A percentile compares a stretch with the other conserved stretches of the same genome.
phyloP scores from a whole-genome alignment of 2,113 vertebrate species.

The Burhinus bistriatus region DNA sequence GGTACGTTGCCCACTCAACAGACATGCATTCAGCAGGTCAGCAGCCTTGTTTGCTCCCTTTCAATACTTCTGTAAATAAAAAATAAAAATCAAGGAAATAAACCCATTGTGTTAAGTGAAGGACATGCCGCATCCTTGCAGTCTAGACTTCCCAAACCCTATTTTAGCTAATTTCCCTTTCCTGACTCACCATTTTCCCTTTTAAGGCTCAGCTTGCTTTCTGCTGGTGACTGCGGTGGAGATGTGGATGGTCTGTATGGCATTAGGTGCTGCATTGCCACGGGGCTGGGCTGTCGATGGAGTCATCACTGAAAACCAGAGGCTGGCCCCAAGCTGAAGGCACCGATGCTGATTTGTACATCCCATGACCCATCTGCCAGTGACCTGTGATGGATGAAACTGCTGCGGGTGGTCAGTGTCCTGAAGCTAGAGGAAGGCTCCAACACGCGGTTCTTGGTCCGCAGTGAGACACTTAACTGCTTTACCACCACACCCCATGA shows the following conservation, averaged over 20 bases:
- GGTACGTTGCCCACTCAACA: background rate
- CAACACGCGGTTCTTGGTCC: background rate
- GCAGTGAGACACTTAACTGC: background rate
- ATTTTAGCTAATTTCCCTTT: background rate
- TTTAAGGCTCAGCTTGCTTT: background rate
- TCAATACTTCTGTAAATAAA: background rate
- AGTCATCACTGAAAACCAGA: background rate
- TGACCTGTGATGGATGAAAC: background rate
- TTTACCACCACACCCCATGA: background rate
- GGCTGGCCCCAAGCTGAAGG: background rate
- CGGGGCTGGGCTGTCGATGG: background rate
- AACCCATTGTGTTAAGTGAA: background rate
- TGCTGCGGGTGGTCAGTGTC: background rate
- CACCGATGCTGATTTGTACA: background rate
- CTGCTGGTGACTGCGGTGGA: background rate
- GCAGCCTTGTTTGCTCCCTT: background rate
- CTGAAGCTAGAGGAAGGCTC: background rate
- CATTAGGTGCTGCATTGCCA: background rate
- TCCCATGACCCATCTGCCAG: too few species aligned
- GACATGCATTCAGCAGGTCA: background rate
- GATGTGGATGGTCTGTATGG: accelerated
- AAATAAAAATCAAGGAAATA: background rate
- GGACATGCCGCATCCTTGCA: background rate
- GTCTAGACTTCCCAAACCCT: background rate
- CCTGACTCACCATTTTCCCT: background rate